phyloP scores from a whole-genome alignment of 2,113 vertebrate genomes.

The Alethe castanea region DNA sequence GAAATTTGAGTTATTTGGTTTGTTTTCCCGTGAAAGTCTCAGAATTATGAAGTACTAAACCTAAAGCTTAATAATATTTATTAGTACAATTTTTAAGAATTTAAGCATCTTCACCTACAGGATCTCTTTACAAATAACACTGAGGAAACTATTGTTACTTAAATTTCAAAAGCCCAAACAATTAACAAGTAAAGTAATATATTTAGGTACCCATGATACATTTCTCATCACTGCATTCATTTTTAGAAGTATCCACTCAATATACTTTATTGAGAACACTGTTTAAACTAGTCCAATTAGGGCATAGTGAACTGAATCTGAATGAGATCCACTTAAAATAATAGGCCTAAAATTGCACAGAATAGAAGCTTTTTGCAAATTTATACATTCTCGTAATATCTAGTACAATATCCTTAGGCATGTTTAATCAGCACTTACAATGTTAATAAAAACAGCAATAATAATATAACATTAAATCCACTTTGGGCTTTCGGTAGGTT shows the following conservation, averaged over 20 bases:
- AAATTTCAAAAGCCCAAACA: not conserved
- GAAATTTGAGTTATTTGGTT: not conserved
- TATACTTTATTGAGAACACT: constrained; percentile 48
- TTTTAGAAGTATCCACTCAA: constrained; percentile 38
- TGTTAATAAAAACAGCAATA: constrained; percentile 68
- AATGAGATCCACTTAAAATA: constrained; percentile 79
- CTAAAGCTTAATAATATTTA: not conserved
- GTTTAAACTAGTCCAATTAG: constrained; percentile 71
- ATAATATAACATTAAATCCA: constrained; percentile 57
- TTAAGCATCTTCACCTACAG: not conserved
- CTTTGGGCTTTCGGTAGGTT: constrained; percentile 46
- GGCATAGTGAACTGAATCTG: constrained; percentile 64
- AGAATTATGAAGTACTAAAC: not conserved
- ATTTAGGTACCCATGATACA: not conserved
- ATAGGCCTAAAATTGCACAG: constrained; percentile 67
- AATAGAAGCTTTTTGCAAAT: constrained; percentile 78
- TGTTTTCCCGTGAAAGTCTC: not conserved
- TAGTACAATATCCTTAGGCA: constrained; percentile 79
- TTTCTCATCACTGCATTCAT: constrained; percentile 11
- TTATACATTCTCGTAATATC: constrained; percentile 78
- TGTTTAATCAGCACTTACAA: constrained; percentile 67
- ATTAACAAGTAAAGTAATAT: not conserved
- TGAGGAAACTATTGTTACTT: not conserved
- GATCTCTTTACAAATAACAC: not conserved
- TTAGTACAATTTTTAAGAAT: not conserved